Conservation (phyloP, 1,140 invertebrate genomes). For the Nomia melanderi region DNA sequence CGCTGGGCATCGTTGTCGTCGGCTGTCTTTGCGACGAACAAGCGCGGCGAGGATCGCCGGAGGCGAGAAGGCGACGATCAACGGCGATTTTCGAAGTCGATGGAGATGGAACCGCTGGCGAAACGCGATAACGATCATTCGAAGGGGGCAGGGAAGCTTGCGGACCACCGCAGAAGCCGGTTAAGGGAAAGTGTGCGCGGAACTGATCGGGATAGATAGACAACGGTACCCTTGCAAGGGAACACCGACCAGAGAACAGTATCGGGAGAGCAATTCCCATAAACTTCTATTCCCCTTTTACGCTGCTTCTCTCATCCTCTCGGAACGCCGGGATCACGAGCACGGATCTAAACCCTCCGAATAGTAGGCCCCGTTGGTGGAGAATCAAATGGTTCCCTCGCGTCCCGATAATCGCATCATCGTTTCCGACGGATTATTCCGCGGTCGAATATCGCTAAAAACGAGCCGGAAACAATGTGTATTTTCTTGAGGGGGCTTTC, state of each 20-base stretch:
- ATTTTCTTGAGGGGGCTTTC: neutral
- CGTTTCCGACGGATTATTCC: constrained; percentile 15
- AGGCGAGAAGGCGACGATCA: too few species aligned
- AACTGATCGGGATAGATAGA: constrained; percentile 3
- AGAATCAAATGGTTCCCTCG: neutral
- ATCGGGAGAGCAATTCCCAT: constrained; percentile 14
- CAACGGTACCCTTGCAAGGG: neutral
- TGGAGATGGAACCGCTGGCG: too few species aligned
- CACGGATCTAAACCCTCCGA: constrained; percentile 14
- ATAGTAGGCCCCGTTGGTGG: neutral
- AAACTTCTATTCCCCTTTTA: constrained; percentile 10
- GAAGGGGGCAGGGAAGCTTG: too few species aligned
- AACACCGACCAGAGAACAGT: neutral
- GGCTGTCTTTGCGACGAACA: too few species aligned
- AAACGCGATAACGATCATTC: too few species aligned
- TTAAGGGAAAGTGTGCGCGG: neutral
- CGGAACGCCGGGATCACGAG: neutral
- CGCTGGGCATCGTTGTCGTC: too few species aligned
- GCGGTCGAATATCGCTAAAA: neutral
- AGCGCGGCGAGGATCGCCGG: too few species aligned
- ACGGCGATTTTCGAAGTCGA: too few species aligned
- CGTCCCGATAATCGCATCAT: constrained; percentile 9
- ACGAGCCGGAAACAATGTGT: constrained; percentile 19
- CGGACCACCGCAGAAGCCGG: neutral
- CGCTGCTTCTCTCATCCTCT: neutral